Evolutionary conservation across 2,888 invertebrate species (phyloP).

Genomic region (Eurois occulta): DNA sequence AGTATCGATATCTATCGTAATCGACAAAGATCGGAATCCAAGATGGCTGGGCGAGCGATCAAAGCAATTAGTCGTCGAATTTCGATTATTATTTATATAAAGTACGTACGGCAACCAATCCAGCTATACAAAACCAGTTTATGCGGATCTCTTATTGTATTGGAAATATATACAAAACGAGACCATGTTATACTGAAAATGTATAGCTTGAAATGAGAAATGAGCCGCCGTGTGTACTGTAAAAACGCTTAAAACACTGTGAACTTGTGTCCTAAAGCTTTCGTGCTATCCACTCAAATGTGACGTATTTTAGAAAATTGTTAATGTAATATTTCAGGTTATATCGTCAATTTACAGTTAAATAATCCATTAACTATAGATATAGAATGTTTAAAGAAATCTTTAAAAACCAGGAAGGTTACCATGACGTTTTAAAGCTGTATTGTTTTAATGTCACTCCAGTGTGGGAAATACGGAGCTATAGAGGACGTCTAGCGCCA

Average conservation of each 20-base stretch:
- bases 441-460: background rate
- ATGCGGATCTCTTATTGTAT: no score
- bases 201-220: no score
- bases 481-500: no score
- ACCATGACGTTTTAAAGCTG: background rate
- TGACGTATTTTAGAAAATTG: constrained; percentile 29
- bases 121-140: no score
- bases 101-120: no score
- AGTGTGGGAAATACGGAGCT: background rate
- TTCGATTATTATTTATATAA: constrained; percentile 34
- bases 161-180: no score
- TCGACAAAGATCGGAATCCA: constrained; percentile 13
- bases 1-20: constrained; percentile 23
- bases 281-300: constrained; percentile 12
- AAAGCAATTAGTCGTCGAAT: constrained; percentile 24
- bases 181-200: no score
- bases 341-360: constrained; percentile 47
- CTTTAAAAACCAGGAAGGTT: background rate
- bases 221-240: no score
- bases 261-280: constrained; percentile 22
- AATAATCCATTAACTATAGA: constrained; percentile 3
- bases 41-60: constrained; percentile 35
- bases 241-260: constrained; percentile 25
- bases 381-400: constrained; percentile 10
- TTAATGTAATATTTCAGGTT: constrained; percentile 33